Percentiles rank a stretch among this genome's conserved stretches.
Conservation (phyloP, 1,140 invertebrate species). For the Atta colombica region DNA sequence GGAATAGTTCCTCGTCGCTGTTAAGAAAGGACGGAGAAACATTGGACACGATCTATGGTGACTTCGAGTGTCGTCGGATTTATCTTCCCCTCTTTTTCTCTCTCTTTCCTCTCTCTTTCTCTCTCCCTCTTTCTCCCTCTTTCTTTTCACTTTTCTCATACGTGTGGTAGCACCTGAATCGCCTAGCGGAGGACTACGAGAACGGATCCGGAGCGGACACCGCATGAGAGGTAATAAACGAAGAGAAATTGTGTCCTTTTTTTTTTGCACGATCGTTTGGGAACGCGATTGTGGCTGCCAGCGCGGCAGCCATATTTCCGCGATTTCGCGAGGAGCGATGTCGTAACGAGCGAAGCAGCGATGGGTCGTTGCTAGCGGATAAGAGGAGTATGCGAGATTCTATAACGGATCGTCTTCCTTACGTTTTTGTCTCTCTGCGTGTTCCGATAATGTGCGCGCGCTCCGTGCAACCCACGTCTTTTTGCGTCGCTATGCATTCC, state of each 20-base stretch:
- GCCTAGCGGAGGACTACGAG: not conserved
- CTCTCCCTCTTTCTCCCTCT: not conserved
- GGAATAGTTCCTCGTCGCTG: not conserved
- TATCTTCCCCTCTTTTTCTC: not conserved
- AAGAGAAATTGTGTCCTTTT: conserved; percentile 4
- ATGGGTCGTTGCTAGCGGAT: not conserved
- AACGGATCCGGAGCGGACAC: not conserved
- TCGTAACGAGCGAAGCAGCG: conserved; percentile 35
- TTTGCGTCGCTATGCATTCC: not conserved
- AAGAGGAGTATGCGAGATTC: not conserved
- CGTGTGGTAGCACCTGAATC: not conserved
- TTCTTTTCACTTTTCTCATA: not conserved
- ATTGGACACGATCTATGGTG: not conserved
- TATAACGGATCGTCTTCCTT: not conserved
- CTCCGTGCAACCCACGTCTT: not conserved
- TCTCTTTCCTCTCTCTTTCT: not conserved
- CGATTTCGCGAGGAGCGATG: conserved; percentile 48
- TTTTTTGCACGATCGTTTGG: not conserved
- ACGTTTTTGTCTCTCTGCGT: no score
- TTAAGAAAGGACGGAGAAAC: conserved; percentile 4
- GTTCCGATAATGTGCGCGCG: not conserved
- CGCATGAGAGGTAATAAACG: conserved; percentile 48
- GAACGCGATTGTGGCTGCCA: conserved; percentile 18
- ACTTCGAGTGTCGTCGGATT: conserved; percentile 12
- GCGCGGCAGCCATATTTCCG: conserved; percentile 38